A percentile compares a stretch with the other conserved stretches of the same genome.
phyloP scores from a whole-genome alignment of 2,113 vertebrate species.

The Cranoglanis bouderius region DNA sequence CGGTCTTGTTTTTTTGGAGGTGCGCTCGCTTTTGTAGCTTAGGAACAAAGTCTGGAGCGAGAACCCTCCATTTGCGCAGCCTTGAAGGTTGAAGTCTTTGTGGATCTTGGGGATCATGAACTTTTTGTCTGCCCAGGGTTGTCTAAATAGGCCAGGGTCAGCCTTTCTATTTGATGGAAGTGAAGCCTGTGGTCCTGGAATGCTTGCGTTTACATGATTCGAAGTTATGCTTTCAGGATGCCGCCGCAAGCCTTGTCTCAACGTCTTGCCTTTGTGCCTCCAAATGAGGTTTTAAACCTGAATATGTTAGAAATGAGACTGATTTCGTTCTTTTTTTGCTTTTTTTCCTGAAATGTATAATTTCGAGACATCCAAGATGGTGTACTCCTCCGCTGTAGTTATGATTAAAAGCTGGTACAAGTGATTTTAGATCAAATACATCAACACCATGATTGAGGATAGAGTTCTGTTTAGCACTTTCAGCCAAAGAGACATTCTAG shows the following conservation, averaged over 20 bases:
- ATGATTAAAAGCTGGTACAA: not conserved
- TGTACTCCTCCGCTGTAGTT: not conserved
- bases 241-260: not conserved
- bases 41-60: constrained; percentile 6
- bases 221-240: not conserved
- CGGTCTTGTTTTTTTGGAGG: constrained; percentile 1
- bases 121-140: not conserved
- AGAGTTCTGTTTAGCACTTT: constrained; percentile 62
- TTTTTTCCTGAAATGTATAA: not conserved
- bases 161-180: constrained; percentile 2
- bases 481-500: constrained; percentile 57
- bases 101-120: constrained; percentile 31
- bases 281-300: not conserved
- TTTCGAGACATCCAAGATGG: not conserved
- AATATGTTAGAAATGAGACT: not conserved
- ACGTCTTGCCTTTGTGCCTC: not conserved
- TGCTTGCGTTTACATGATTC: constrained; percentile 11
- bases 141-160: not conserved
- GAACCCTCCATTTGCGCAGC: not conserved
- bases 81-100: constrained; percentile 29
- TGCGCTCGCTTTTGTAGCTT: not conserved
- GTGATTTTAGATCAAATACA: constrained; percentile 48
- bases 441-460: constrained; percentile 62
- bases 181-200: constrained; percentile 18
- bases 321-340: not conserved